Base-by-base conservation (phyloP, 2,113 vertebrate genomes). In the Thymallus thymallus region DNA sequence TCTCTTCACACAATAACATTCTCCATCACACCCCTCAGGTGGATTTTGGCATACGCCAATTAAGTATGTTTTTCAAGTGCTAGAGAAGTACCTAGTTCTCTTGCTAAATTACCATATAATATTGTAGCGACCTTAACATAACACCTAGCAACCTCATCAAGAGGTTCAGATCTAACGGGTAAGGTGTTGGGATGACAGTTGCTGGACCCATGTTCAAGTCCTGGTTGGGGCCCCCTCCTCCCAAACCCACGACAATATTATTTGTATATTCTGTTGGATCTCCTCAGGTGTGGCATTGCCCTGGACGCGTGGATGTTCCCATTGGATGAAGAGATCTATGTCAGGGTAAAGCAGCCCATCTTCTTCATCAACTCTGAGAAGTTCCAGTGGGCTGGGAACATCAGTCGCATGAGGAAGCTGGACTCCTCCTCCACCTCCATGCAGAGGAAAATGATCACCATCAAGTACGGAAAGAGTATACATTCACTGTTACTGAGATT, bases 341-440 rank as follows among this genome's bases (percentile, higher is more conserved):
- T 93, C 41, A 84, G 80, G 3, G 76, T 98, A 68, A 93, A 93
- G 80, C 96, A 99, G 79, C 98, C 98, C 0, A 92, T 99, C 78
- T 93, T 99, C 83, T 98, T 99, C 84, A 95, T 99, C 84, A 99
- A 99, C 91, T 98, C 97, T 0, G 96, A 97, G 86, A 92, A 89
- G 78, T 99, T 99, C 84, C 97, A 99, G 78, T 95, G 94, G 94
- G 89, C 85, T 3, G 87, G 84, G 0, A 98, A 96, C 80, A 92
- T 98, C 61, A 78, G 83, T 12, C 92, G 92, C 76, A 97, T 98
- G 87, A 94, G 84, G 88, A 93, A 94, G 74, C 90, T 96, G 64
- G 89, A 92, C 67, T 93, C 87, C 0, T 85, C 84, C 1, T 87
- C 84, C 45, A 85, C 84, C 1, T 87, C 84, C 35, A 86, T 88